Evolutionary conservation across 2,113 vertebrate species (phyloP).

Genomic region (Anolis sagrei): DNA sequence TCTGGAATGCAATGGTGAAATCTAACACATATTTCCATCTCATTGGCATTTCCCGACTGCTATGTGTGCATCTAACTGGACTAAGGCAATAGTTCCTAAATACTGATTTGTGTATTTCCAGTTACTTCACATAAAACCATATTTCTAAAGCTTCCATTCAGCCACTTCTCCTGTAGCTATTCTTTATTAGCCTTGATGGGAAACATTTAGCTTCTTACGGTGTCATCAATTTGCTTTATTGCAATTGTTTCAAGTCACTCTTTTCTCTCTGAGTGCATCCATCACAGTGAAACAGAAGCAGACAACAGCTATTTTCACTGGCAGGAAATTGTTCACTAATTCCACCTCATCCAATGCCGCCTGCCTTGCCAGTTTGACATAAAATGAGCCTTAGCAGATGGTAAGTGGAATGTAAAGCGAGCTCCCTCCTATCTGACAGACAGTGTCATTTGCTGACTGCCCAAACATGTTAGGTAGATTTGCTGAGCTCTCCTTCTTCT

Average conservation of each 20-base stretch:
- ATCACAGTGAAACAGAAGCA: conserved; percentile 20
- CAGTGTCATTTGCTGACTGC: conserved; percentile 17
- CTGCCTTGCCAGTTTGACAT: conserved; percentile 49
- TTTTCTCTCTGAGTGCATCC: background rate
- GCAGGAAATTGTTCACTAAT: conserved; percentile 6
- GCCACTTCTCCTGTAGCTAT: background rate
- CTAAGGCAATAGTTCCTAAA: background rate
- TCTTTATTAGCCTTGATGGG: background rate
- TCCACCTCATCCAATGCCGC: conserved; percentile 20
- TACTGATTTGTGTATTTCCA: background rate
- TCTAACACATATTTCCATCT: background rate
- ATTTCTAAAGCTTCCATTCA: background rate
- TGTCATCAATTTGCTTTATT: background rate
- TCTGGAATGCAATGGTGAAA: background rate
- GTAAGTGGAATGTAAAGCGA: conserved; percentile 55
- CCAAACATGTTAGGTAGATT: background rate
- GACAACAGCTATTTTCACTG: conserved; percentile 20
- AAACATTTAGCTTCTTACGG: background rate
- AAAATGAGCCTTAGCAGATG: conserved; percentile 61
- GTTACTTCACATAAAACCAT: background rate
- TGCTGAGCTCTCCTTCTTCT: rapidly evolving
- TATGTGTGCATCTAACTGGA: background rate
- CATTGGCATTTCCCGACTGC: background rate
- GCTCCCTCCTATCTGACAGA: conserved; percentile 37
- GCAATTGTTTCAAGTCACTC: background rate